Base-by-base conservation (phyloP, 2,797 vertebrate genomes). In the Chelonia mydas region DNA sequence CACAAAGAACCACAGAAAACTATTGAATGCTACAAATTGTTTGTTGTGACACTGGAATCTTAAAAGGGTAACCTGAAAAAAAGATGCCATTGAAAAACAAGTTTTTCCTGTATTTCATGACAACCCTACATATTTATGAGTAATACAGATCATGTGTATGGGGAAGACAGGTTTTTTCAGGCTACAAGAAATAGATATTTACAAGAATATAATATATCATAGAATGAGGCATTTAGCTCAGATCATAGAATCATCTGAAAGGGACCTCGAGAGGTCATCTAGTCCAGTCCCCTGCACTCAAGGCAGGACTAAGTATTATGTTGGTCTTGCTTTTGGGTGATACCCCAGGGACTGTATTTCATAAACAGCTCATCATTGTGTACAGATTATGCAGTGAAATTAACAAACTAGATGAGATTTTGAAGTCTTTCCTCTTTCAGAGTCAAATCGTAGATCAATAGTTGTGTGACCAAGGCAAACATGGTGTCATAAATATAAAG, bases 351-450 rank as follows among this genome's bases (percentile, higher is more conserved):
- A 37, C 2, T 25, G 2, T 3, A 4, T 41, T 53, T 81, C 10
- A 27, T 76, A 45, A 76, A 76, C 41, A 76, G 41, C 41, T 76
- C 41, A 19, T 68, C 65, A 76, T 45, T 74, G 25, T 45, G 72
- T 74, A 45, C 41, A 27, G 41, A 16, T 11, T n/a, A 31, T 41
- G 74, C n/a, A 23, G 3, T 8, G 37, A 19, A 83, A 91, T 78
- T 79, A 88, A n/a, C 31, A 81, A 17, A 28, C 17, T 59, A 33
- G 23, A 95, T 79, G 31, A 92, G 86, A 81, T 94, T 76, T 90
- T 91, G 88, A 83, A 5, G 16, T 3, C 11, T 2, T 45, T 9
- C 90, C 83, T 28, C 50, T 72, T 89, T 37, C 53, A 51, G 86
- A 61, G 15, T 4, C 16, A 81, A 90, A 82, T 61, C 33, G 10